Base-by-base conservation (phyloP, 2,113 vertebrate species). In the Microtus montanus region DNA sequence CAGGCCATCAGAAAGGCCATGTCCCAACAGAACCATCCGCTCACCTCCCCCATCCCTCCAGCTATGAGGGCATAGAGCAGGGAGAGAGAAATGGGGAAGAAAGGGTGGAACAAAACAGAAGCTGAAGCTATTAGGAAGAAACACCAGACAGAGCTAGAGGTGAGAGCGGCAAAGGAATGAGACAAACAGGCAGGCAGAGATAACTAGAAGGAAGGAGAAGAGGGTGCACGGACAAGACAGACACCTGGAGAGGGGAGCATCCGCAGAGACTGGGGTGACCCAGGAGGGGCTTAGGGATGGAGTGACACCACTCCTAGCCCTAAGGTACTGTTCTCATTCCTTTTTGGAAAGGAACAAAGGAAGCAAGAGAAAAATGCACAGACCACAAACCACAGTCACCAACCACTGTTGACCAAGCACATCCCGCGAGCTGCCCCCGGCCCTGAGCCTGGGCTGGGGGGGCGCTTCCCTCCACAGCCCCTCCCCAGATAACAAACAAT, bases 331-430 rank as follows among this genome's bases (percentile, higher is more conserved):
- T 73, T 87, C 92, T 79, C 90, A 63, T 95, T 95, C 86, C 85
- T 96, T 92, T 94, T 88, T 22, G 77, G 82, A 92, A 96, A 96
- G 95, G 96, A 91, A 93, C 90, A 44, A 68, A 97, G 95, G 90
- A 87, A 93, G 96, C 91, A n/a, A 83, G 71, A 95, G 93, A 97
- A 93, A 92, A 92, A 66, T 87, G 93, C 96, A 97, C 96, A 80
- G 77, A 95, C 87, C 97, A 96, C 96, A 95, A 91, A 90, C 33
- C 94, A 93, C 63, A 74, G 95, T 96, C 96, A 97, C 97, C 97
- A 97, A 95, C 94, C 96, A 96, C 97, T 95, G 96, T 92, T 91
- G 94, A 96, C 96, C 97, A 97, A 95, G 96, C 97, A 98, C 97
- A 15, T 96, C 97, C 97, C 97, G 96, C 93, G 95, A 96, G 97